A percentile compares a stretch with the other conserved stretches of the same genome.
phyloP scores from a whole-genome alignment of 2,888 invertebrate genomes.

The Odontocerum albicorne region DNA sequence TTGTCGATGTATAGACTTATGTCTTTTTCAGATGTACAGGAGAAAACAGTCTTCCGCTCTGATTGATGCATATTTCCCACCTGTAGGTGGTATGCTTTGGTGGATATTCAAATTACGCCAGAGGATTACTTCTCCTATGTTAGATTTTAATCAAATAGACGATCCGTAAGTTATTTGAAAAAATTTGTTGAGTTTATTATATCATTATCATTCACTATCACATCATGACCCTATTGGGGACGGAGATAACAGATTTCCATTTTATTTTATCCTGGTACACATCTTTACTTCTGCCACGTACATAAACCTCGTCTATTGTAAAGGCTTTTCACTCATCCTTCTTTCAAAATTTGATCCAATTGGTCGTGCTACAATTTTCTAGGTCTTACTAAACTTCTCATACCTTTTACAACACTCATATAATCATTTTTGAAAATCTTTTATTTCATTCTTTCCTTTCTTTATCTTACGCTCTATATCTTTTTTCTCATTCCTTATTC shows the following conservation, averaged over 20 bases:
- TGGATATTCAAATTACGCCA: constrained; percentile 69
- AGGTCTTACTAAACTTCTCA: no score
- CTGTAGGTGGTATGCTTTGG: constrained; percentile 72
- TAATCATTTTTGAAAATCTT: background rate
- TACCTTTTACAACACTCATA: no score
- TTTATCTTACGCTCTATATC: no score
- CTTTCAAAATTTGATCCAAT: no score
- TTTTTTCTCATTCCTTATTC: no score
- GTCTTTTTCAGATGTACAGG: background rate
- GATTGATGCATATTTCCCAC: constrained; percentile 71
- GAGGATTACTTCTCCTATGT: constrained; percentile 61
- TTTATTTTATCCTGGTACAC: no score
- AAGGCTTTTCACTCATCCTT: no score
- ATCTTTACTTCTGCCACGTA: background rate
- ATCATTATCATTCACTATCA: no score
- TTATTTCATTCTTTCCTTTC: background rate
- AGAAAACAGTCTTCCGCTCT: background rate
- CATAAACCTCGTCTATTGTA: background rate
- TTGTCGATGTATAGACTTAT: no score
- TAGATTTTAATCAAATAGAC: constrained; percentile 64
- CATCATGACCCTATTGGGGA: no score
- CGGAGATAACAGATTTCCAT: no score
- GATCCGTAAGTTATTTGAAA: constrained; percentile 60
- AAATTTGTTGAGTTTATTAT: background rate
- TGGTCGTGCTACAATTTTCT: no score